A percentile compares a stretch with the other conserved stretches of the same genome.
phyloP scores from a whole-genome alignment of 2,888 invertebrate species.

The Synergus gifuensis region DNA sequence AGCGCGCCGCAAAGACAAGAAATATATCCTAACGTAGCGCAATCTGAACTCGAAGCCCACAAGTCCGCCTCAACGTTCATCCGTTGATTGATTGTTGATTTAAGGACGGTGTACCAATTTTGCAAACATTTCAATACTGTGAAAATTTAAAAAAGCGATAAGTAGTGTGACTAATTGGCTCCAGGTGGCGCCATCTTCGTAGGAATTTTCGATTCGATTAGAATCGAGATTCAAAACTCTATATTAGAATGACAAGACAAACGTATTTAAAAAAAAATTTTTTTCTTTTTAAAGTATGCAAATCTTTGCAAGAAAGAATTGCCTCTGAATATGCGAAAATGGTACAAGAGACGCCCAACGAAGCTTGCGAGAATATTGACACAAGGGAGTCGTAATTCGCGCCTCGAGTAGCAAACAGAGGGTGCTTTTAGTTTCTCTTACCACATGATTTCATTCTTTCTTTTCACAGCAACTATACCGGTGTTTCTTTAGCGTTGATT shows the following conservation, averaged over 20 bases:
- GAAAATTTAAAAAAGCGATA: too few relatives aligned
- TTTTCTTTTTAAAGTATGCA: too few relatives aligned
- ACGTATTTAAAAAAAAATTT: too few relatives aligned
- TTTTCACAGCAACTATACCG: neutral
- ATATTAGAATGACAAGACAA: too few relatives aligned
- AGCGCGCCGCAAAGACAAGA: slow-evolving; percentile 46
- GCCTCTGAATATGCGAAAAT: slow-evolving; percentile 57
- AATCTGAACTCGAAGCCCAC: slow-evolving; percentile 51
- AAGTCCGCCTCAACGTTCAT: slow-evolving; percentile 47
- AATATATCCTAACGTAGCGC: slow-evolving; percentile 54
- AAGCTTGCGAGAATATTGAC: slow-evolving; percentile 62
- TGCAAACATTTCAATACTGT: neutral
- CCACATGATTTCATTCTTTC: slow-evolving; percentile 27
- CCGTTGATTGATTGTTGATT: slow-evolving; percentile 52
- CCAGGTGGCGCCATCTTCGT: too few relatives aligned
- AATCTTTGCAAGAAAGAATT: too few relatives aligned
- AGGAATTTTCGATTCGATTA: too few relatives aligned
- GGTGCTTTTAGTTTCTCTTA: slow-evolving; percentile 51
- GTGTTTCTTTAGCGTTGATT: slow-evolving; percentile 59
- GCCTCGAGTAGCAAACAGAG: slow-evolving; percentile 68
- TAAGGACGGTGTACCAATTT: slow-evolving; percentile 34
- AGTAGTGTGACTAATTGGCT: too few relatives aligned
- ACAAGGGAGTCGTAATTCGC: slow-evolving; percentile 70
- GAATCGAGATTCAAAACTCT: too few relatives aligned
- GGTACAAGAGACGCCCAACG: slow-evolving; percentile 58